phyloP scores from a whole-genome alignment of 1,140 invertebrate genomes.

The Neodiprion fabricii region DNA sequence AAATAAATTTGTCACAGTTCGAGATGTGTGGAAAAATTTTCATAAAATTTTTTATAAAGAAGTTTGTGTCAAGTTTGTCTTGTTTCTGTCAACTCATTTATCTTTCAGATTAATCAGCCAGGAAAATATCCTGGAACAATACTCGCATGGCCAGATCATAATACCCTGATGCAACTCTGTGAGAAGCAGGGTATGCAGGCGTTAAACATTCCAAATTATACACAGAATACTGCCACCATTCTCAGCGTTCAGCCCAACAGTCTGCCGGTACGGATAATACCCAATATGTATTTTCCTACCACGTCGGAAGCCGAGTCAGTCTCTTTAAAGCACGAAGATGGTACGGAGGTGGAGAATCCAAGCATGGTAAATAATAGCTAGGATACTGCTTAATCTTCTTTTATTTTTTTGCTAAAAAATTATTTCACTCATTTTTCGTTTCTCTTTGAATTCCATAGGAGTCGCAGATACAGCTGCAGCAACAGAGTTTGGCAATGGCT shows the following conservation, averaged over 20 bases:
- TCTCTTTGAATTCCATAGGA: slow-evolving; percentile 33
- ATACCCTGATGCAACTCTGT: slow-evolving; percentile 52
- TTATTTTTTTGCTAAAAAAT: background rate
- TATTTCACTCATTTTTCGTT: background rate
- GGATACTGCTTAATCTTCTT: too few relatives aligned
- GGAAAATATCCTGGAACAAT: slow-evolving; percentile 51
- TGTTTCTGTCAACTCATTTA: background rate
- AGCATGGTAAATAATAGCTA: slow-evolving; percentile 20
- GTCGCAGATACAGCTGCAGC: slow-evolving; percentile 44
- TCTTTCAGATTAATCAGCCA: slow-evolving; percentile 43
- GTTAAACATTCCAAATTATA: slow-evolving; percentile 57
- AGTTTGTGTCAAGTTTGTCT: background rate
- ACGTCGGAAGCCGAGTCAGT: slow-evolving; percentile 38
- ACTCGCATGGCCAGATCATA: slow-evolving; percentile 52
- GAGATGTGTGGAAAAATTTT: too few relatives aligned
- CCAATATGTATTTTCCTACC: slow-evolving; percentile 46
- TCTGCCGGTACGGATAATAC: slow-evolving; percentile 51
- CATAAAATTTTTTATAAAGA: slow-evolving; percentile 1
- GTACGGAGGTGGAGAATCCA: slow-evolving; percentile 7
- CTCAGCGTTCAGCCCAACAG: slow-evolving; percentile 48
- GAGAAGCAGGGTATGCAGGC: slow-evolving; percentile 54
- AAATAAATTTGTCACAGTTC: too few relatives aligned
- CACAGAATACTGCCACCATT: slow-evolving; percentile 47
- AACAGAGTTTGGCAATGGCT: slow-evolving; percentile 50
- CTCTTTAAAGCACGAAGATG: slow-evolving; percentile 35